Evolutionary conservation across 64 coral and sea anemone species (phyloP).

Genomic region (Montipora foliosa): DNA sequence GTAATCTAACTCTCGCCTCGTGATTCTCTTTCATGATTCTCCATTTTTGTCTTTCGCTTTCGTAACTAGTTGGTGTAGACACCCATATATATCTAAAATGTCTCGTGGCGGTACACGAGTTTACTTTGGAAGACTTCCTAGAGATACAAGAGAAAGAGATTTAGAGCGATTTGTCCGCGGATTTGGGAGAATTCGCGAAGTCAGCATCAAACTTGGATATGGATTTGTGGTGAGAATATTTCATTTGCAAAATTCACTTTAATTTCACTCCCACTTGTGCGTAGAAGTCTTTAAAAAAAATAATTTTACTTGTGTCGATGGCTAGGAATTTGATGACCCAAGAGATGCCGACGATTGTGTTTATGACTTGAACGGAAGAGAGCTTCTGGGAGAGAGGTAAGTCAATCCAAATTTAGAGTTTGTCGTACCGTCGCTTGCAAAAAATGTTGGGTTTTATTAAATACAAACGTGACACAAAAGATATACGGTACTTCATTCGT

Average conservation of each 20-base stretch:
- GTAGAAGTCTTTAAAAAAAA: background rate
- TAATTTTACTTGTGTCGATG: background rate
- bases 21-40: conserved; percentile 22
- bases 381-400: conserved; percentile 96
- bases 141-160: conserved; percentile 94
- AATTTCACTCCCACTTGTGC: background rate
- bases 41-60: conserved; percentile 69
- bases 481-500: too few relatives aligned
- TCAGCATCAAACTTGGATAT: conserved; percentile 99
- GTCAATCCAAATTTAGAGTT: background rate
- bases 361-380: conserved; percentile 95
- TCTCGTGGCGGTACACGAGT: conserved; percentile 93
- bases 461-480: too few relatives aligned
- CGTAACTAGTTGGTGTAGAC: background rate
- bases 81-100: conserved; percentile 53
- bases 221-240: conserved; percentile 95
- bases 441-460: too few relatives aligned
- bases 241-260: background rate
- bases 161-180: conserved; percentile 93
- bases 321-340: conserved; percentile 92
- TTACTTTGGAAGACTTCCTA: conserved; percentile 95
- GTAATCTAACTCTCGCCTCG: background rate
- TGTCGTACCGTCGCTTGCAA: too few relatives aligned
- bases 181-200: conserved; percentile 86
- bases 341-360: conserved; percentile 96